Percentiles rank a stretch among this genome's conserved stretches.
phyloP scores from a whole-genome alignment of 2,113 vertebrate species.

The Chlamydotis undulata region DNA sequence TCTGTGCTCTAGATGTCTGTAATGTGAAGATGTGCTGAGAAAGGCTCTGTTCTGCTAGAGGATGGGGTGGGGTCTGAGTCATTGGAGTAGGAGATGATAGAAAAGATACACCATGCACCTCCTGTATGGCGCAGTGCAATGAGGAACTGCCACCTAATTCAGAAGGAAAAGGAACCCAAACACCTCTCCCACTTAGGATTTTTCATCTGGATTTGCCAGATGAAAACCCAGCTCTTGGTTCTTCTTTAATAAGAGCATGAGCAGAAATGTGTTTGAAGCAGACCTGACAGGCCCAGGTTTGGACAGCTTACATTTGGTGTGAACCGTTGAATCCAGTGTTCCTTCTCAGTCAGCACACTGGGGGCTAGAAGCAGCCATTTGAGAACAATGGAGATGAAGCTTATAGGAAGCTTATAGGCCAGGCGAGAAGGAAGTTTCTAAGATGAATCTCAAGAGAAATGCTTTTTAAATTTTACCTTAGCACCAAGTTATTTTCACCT shows the following conservation, averaged over 20 bases:
- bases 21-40: not conserved
- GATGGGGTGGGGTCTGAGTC: not conserved
- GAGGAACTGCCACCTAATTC: not conserved
- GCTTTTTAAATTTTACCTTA: not conserved
- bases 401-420: not conserved
- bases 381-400: not conserved
- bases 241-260: not conserved
- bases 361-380: not conserved
- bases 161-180: not conserved
- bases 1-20: not conserved
- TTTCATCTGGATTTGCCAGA: not conserved
- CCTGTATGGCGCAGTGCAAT: not conserved
- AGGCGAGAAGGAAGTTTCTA: not conserved
- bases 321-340: not conserved
- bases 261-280: not conserved
- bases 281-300: not conserved
- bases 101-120: not conserved
- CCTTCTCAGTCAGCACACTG: rapidly evolving
- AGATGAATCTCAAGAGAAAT: not conserved
- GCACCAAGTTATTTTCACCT: not conserved
- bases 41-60: rapidly evolving
- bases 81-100: not conserved
- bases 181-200: not conserved
- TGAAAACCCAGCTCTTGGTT: not conserved
- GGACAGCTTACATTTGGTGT: not conserved